A percentile compares a stretch with the other conserved stretches of the same genome.
Conservation (phyloP, 2,888 invertebrate genomes). For the Muschampia plurimacula region DNA sequence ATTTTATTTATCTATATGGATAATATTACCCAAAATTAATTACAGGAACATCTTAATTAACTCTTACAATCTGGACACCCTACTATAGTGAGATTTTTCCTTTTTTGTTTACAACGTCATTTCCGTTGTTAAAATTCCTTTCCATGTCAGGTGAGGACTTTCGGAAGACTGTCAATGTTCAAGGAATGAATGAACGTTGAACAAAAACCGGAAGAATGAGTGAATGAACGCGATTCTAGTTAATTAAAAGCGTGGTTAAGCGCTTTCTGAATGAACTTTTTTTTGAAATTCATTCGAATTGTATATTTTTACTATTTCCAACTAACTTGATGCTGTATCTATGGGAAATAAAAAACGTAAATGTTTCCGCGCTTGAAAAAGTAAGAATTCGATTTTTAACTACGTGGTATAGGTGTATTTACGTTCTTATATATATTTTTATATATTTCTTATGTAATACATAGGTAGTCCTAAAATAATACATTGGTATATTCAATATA, state of each 20-base stretch:
- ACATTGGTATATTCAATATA: too few species aligned
- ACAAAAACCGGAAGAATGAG: conserved; percentile 29
- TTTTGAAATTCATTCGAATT: background rate
- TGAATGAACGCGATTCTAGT: background rate
- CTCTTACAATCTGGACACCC: background rate
- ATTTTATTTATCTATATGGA: too few species aligned
- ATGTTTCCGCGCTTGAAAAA: too few species aligned
- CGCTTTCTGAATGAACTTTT: conserved; percentile 11
- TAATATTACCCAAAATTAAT: background rate
- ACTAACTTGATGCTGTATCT: background rate
- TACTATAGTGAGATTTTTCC: conserved; percentile 26
- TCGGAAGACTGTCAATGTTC: conserved; percentile 18
- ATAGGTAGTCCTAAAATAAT: too few species aligned
- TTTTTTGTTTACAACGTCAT: conserved; percentile 37
- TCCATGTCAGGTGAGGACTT: conserved; percentile 34
- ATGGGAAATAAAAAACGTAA: background rate
- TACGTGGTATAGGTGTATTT: too few species aligned
- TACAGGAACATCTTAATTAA: conserved; percentile 6
- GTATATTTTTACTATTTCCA: background rate
- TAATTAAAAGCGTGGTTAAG: conserved; percentile 24
- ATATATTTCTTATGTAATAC: too few species aligned
- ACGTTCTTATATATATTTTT: too few species aligned
- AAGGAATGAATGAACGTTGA: conserved; percentile 19
- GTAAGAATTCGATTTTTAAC: too few species aligned
- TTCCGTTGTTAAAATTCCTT: conserved; percentile 39